These are phyloP conservation scores for Drosophila algonquin DNA, from an alignment of 2,888 invertebrate genomes.

Conservation along the genomic window DNA sequence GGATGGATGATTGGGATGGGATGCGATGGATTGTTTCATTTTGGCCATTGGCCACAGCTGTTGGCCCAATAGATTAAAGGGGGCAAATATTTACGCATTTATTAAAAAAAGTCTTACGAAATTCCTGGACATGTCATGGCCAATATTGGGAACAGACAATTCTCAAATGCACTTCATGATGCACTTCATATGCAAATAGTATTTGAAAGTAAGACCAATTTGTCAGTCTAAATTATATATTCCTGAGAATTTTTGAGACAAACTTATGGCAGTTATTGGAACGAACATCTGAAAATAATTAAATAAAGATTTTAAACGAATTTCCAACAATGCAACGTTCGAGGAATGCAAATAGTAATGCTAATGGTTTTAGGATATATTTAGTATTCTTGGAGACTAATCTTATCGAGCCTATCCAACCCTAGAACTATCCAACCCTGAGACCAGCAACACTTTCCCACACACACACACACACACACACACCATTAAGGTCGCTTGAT, in stretches of 20 bases:
- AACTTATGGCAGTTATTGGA: too few relatives aligned
- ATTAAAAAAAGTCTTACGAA: not conserved
- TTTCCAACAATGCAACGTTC: too few relatives aligned
- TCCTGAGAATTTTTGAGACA: not conserved
- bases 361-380: too few relatives aligned
- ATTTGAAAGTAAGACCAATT: not conserved
- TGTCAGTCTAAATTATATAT: too few relatives aligned
- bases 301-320: too few relatives aligned
- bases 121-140: not conserved
- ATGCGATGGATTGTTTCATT: slow-evolving; percentile 42
- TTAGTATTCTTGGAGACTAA: too few relatives aligned
- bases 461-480: not conserved
- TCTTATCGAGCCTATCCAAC: too few relatives aligned
- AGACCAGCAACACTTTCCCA: slow-evolving; percentile 16
- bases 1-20: not conserved
- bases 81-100: slow-evolving; percentile 21
- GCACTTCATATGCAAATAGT: not conserved
- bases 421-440: too few relatives aligned
- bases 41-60: slow-evolving; percentile 49
- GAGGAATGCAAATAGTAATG: too few relatives aligned
- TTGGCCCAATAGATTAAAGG: slow-evolving; percentile 42
- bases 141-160: not conserved
- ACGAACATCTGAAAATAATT: too few relatives aligned
- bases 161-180: too few relatives aligned
- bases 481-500: slow-evolving; percentile 2